phyloP scores from a whole-genome alignment of 2,888 invertebrate species.

The Drosophila nr. fundita region DNA sequence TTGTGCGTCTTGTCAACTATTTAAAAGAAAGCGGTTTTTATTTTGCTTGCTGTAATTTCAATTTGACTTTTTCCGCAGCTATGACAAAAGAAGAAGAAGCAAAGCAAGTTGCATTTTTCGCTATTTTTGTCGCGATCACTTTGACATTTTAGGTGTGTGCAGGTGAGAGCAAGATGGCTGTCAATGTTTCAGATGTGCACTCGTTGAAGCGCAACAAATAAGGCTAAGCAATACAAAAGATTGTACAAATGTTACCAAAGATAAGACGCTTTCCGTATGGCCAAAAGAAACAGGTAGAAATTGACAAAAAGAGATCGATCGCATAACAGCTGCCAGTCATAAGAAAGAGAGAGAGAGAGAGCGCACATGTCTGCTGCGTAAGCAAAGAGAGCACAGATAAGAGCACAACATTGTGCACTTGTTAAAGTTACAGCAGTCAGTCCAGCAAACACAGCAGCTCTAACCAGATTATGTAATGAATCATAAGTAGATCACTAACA shows the following conservation, averaged over 20 bases:
- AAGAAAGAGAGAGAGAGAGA: background rate
- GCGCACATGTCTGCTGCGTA: background rate
- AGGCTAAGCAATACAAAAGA: slow-evolving; percentile 40
- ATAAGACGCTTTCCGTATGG: slow-evolving; percentile 41
- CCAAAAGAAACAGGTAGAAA: slow-evolving; percentile 51
- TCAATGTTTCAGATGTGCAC: slow-evolving; percentile 32
- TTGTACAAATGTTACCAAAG: slow-evolving; percentile 30
- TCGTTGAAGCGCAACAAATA: slow-evolving; percentile 55
- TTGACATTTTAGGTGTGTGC: slow-evolving; percentile 43
- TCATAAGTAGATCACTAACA: background rate
- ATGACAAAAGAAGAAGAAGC: slow-evolving; percentile 12
- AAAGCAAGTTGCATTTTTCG: slow-evolving; percentile 52
- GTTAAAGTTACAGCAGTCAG: slow-evolving; percentile 3
- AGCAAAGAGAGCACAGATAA: background rate
- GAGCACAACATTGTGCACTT: background rate
- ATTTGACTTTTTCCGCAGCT: slow-evolving; percentile 48
- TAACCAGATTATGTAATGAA: slow-evolving; percentile 13
- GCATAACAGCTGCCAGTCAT: slow-evolving; percentile 6
- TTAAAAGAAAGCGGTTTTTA: slow-evolving; percentile 45
- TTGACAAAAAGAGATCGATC: slow-evolving; percentile 7
- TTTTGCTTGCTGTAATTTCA: slow-evolving; percentile 17
- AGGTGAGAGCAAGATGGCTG: slow-evolving; percentile 26
- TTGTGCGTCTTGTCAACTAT: slow-evolving; percentile 22
- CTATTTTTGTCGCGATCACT: slow-evolving; percentile 41
- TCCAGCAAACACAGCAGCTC: background rate